Percentiles rank a stretch among this genome's conserved stretches.
Conservation (phyloP, 1,140 invertebrate species). For the Parasteatoda tepidariorum region DNA sequence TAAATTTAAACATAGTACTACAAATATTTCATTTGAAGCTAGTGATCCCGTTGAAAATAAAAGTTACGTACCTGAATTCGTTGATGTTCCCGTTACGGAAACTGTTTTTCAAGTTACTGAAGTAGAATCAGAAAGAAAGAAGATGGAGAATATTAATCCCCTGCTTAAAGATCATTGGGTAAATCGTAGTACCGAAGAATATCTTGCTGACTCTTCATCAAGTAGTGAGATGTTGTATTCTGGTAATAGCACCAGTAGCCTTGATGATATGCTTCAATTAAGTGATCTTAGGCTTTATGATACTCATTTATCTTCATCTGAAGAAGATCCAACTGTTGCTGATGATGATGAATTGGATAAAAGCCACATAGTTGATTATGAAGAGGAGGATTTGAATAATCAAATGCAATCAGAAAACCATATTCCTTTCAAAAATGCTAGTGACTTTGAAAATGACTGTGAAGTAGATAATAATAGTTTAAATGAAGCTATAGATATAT, state of each 20-base stretch:
- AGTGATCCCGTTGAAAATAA: constrained; percentile 22
- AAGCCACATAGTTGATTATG: constrained; percentile 46
- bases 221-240: constrained; percentile 40
- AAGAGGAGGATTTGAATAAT: constrained; percentile 27
- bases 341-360: constrained; percentile 56
- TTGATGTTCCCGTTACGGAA: not conserved
- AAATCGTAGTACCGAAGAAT: constrained; percentile 23
- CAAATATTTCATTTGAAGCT: constrained; percentile 49
- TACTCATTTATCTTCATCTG: constrained; percentile 54
- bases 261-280: constrained; percentile 60
- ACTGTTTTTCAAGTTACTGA: not conserved
- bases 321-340: constrained; percentile 53
- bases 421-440: not conserved
- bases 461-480: constrained; percentile 56
- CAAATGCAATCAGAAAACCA: not conserved
- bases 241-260: constrained; percentile 45
- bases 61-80: not conserved
- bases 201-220: constrained; percentile 43
- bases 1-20: constrained; percentile 42
- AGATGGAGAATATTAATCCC: not conserved
- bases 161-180: constrained; percentile 16
- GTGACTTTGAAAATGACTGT: constrained; percentile 23
- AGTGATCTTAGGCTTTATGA: constrained; percentile 59
- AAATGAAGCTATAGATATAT: constrained; percentile 56
- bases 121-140: not conserved